phyloP scores from a whole-genome alignment of 2,888 invertebrate genomes.

The Liopterus haemorrhoidalis region DNA sequence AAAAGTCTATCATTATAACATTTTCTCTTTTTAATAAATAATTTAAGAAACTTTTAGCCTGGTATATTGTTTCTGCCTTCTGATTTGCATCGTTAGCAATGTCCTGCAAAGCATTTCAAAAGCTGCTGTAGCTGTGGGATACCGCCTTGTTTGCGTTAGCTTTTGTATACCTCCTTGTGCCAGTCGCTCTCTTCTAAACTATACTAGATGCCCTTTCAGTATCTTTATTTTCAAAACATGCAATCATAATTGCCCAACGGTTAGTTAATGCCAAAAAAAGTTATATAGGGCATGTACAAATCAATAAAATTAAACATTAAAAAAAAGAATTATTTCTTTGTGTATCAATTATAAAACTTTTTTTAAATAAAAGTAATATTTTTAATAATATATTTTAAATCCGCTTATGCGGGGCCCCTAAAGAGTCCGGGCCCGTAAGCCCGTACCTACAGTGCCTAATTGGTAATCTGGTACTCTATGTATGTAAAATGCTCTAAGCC shows the following conservation, averaged over 20 bases:
- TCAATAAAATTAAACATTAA: slow-evolving; percentile 11
- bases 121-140: slow-evolving; percentile 4
- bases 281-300: slow-evolving; percentile 11
- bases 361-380: too few species aligned
- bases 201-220: too few species aligned
- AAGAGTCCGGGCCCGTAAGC: too few species aligned
- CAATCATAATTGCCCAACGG: background rate
- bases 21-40: slow-evolving; percentile 4
- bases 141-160: slow-evolving; percentile 1
- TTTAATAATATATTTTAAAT: too few species aligned
- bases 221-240: too few species aligned
- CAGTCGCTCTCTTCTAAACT: slow-evolving; percentile 6
- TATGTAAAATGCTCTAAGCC: too few species aligned
- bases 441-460: too few species aligned
- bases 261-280: slow-evolving; percentile 6
- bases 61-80: background rate
- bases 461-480: too few species aligned
- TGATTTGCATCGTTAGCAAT: slow-evolving; percentile 7
- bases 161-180: slow-evolving; percentile 6
- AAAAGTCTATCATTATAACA: background rate
- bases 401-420: too few species aligned
- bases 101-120: slow-evolving; percentile 2
- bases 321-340: too few species aligned
- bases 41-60: slow-evolving; percentile 2
- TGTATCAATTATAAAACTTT: too few species aligned